Evolutionary conservation across 2,888 invertebrate genomes (phyloP).

Genomic region (Agonopterix subpropinquella): DNA sequence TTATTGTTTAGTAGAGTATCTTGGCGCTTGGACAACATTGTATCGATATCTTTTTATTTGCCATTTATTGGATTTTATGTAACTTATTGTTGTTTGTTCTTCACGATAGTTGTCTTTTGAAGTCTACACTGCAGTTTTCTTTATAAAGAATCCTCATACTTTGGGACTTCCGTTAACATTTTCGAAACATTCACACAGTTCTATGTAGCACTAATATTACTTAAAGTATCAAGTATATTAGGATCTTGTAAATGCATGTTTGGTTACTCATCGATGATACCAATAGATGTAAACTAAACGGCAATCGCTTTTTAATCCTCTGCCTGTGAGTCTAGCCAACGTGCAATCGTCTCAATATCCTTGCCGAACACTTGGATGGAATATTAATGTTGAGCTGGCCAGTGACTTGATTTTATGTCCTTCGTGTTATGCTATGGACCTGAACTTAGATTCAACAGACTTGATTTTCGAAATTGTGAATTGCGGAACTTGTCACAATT

Average conservation of each 20-base stretch:
- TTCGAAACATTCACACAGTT: no score
- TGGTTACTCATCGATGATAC: no score
- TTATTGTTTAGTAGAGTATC: constrained; percentile 30
- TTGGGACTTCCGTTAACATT: no score
- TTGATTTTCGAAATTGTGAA: no score
- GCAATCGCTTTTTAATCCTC: not conserved
- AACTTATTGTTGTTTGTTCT: not conserved
- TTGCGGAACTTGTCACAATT: no score
- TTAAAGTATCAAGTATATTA: no score
- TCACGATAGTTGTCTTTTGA: not conserved
- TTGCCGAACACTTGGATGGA: constrained; percentile 2
- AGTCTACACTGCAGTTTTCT: no score
- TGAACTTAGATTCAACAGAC: no score
- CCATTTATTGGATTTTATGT: not conserved
- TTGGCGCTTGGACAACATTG: constrained; percentile 21
- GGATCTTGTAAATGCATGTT: no score
- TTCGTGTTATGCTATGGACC: no score
- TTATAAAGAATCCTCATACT: no score
- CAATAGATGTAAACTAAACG: not conserved
- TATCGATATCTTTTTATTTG: not conserved
- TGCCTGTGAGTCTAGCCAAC: not conserved
- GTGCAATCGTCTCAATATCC: not conserved
- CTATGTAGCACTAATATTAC: no score
- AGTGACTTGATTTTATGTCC: not conserved
- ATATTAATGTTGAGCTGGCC: constrained; percentile 1